Evolutionary conservation across 2,888 invertebrate species (phyloP), one percentile per base, ranked within the genome.

Genomic region (Caenorhabditis parvicauda): DNA sequence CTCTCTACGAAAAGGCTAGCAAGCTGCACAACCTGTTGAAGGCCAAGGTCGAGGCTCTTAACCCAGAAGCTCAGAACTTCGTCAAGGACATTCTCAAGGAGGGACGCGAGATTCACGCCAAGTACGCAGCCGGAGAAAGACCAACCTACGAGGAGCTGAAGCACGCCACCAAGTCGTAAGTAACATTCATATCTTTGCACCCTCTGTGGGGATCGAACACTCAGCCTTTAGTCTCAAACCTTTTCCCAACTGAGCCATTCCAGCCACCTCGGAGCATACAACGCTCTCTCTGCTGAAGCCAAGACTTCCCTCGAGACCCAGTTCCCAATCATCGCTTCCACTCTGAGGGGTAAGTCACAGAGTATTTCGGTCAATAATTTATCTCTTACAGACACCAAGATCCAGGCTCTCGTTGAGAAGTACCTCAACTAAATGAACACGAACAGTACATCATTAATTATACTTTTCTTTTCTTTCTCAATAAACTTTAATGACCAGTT

Each of bases 261-360:
- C 54, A 54, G 65, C 39, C 51, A 72, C 59, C 54, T 66, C 50
- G 60, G 46, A 12, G 61, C 57, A 17, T 77, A 66, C 73, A 63
- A 77, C 60, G 66, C 54, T 0, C 70, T 77, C 39, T 60, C 68
- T 46, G 69, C 67, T 1, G 75, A 66, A 6, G 66, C 76, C 59
- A 79, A 79, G 67, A 64, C 46, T 41, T 57, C 72, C 43, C 71
- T 70, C 74, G 61, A 66, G 58, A 29, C 21, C 9, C 39, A 74
- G 44, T 64, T 79, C 75, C 77, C 77, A 55, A 76, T 79, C 58
- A 66, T 79, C 56, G 72, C 77, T 61, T 59, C 54, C 39, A 63
- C 77, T 55, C 59, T 76, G 67, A 63, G 72, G 60, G 77, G 68
- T 64, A 28, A 61, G 58, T 29, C 35, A 19, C 25, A 17, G 35